A percentile compares a stretch with the other conserved stretches of the same genome.
Evolutionary conservation across 2,797 vertebrate genomes (phyloP).

Genomic region (Anomalospiza imberbis): DNA sequence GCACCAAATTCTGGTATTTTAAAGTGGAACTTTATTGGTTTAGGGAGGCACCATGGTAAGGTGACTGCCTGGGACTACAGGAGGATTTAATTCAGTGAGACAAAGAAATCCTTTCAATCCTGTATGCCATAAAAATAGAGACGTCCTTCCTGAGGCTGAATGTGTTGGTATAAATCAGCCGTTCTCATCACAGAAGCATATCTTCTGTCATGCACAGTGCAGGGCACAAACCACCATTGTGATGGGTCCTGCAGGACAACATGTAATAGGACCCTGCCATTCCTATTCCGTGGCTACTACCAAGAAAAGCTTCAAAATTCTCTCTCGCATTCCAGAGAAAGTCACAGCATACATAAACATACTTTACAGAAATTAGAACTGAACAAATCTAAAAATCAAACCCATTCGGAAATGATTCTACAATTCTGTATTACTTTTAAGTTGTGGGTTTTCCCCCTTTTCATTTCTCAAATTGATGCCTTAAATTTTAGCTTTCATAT

Average conservation of each 20-base stretch:
- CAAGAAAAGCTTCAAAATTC: not conserved
- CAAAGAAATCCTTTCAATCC: conserved; percentile 31
- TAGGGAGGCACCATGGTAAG: not conserved
- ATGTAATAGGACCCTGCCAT: not conserved
- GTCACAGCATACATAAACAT: not conserved
- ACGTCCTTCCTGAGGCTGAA: not conserved
- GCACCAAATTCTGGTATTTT: not conserved
- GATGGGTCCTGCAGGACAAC: not conserved
- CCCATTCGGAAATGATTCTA: not conserved
- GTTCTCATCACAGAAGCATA: not conserved
- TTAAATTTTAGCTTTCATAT: not conserved
- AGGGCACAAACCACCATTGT: not conserved
- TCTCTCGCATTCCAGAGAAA: not conserved
- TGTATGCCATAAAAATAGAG: conserved; percentile 7
- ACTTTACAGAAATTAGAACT: not conserved
- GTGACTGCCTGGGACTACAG: not conserved
- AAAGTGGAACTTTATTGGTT: not conserved
- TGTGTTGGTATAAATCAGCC: not conserved
- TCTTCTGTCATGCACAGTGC: not conserved
- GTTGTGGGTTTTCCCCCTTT: not conserved
- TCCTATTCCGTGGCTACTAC: not conserved
- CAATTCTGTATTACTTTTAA: not conserved
- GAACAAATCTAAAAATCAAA: not conserved
- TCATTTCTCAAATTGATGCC: not conserved
- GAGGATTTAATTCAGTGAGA: conserved; percentile 15